A percentile compares a stretch with the other conserved stretches of the same genome.
These are phyloP conservation scores for Zaprionus obscuricornis DNA, from an alignment of 2,888 invertebrate genomes.

Conservation along the genomic window DNA sequence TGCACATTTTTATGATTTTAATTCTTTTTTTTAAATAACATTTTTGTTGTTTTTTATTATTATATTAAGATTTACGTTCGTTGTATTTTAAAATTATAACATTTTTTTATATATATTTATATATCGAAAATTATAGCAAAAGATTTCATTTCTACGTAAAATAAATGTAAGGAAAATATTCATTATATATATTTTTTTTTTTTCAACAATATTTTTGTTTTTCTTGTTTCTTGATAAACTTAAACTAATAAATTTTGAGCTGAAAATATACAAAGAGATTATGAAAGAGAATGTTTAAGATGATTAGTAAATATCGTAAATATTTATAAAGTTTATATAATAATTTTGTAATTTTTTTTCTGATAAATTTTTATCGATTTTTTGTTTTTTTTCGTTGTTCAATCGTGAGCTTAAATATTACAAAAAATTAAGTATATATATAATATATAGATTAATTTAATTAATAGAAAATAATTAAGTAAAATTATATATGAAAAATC, in stretches of 20 bases:
- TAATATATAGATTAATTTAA: conserved; percentile 56
- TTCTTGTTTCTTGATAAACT: conserved; percentile 25
- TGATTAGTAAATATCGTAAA: conserved; percentile 57
- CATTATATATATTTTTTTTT: conserved; percentile 8
- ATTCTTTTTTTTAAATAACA: conserved; percentile 53
- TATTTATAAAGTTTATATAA: conserved; percentile 19
- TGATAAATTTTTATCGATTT: conserved; percentile 23
- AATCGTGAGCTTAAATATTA: conserved; percentile 35
- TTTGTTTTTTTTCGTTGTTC: conserved; percentile 24
- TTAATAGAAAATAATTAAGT: conserved; percentile 57
- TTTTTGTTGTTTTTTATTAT: conserved; percentile 55
- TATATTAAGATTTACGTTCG: conserved; percentile 44
- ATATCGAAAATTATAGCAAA: conserved; percentile 46
- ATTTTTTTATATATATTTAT: conserved; percentile 20
- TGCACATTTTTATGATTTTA: conserved; percentile 29
- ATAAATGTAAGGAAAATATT: conserved; percentile 36
- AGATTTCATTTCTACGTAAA: conserved; percentile 33
- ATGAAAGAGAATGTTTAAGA: conserved; percentile 41
- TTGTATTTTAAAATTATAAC: conserved; percentile 38
- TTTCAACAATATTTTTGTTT: conserved; percentile 6
- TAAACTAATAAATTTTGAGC: conserved; percentile 77
- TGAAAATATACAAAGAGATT: conserved; percentile 80
- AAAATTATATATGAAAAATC: conserved; percentile 69
- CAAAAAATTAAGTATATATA: conserved; percentile 30
- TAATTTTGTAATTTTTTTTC: conserved; percentile 21